Evolutionary conservation across 2,888 invertebrate genomes (phyloP), one percentile per base, ranked within the genome.

Genomic region (Andrena bucephala): DNA sequence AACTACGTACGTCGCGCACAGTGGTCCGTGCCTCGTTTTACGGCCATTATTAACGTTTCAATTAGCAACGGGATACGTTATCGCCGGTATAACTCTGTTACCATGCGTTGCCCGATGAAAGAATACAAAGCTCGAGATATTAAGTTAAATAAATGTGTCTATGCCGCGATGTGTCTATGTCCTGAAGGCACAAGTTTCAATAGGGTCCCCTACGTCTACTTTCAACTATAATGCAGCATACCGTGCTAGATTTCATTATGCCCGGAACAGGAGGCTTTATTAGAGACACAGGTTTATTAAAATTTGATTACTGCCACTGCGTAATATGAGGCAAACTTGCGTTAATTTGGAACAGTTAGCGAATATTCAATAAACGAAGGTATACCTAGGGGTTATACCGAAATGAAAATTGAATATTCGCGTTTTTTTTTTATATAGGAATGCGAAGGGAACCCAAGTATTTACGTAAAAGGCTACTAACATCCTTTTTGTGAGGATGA

Each of bases 21-120:
- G 33, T 42, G 16, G 66, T 48, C 57, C 77, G 52, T n/a, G 70
- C 65, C 67, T 65, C 68, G 24, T 65, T 77, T 73, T 75, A 71
- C 73, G 77, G 68, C 75, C 75, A 85, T 87, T 87, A 87, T 83
- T 81, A 85, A 85, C 67, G 77, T 81, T 84, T 85, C 81, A 85
- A 85, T 87, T 87, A 75, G 77, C 84, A 77, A 81, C 66, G 83
- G 69, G 80, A 79, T 77, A 81, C 75, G 65, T 76, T 80, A 78
- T 79, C 75, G 79, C 75, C 76, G 81, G 79, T 71, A 74, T 85
- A 85, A 82, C 80, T 77, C 54, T 60, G 68, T 80, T 79, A 77
- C 27, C n/a, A 52, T 48, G 62, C 36, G 10, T 24, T 0, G 33
- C 10, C 20, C 10, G 62, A 68, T 29, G 73, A 71, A 84, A 82